Evolutionary conservation across 2,888 invertebrate genomes (phyloP), one percentile per base, ranked within the genome.

Genomic region (Blastobasis adustella): DNA sequence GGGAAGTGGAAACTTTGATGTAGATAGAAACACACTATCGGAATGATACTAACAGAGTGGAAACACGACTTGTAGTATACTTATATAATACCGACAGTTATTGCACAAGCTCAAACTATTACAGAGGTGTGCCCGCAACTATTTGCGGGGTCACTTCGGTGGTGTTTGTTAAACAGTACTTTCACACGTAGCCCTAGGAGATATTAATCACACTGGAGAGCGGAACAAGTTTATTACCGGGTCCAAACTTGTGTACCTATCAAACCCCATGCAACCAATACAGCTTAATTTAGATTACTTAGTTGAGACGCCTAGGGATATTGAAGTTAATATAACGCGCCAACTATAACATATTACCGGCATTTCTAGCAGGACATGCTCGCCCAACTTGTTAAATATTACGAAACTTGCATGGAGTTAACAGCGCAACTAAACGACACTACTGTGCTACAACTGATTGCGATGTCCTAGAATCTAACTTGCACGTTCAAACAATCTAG

Each of bases 261-360:
- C 23, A 23, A 23, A 23, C 56, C 56, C 57, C 43, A 37, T 62
- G 61, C 64, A 63, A 58, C 60, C 60, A 61, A 62, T 63, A 61
- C 58, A 62, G 62, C 62, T 65, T 65, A 63, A 65, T 67, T 67
- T 63, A 61, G 64, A 67, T 62, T 64, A 65, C 62, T 67, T 62
- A 60, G 61, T 60, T 54, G 51, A 54, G 62, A 63, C 60, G 61
- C 63, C 62, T 62, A 59, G 64, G 65, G 61, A 60, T 62, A 66
- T 67, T 58, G 51, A 60, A 55, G 58, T 57, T 58, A 45, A 5
- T 59, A 56, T 57, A 54, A 53, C 55, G 54, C 57, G 61, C 53
- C 57, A 56, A 58, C 52, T 58, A 54, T 61, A 62, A 63, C 52
- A 51, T 62, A 61, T 62, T 60, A 62, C 55, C 23, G 10, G 23